These are phyloP conservation scores for Enteromius paludinosus DNA, from an alignment of 2,797 vertebrate species.

Conservation along the genomic window DNA sequence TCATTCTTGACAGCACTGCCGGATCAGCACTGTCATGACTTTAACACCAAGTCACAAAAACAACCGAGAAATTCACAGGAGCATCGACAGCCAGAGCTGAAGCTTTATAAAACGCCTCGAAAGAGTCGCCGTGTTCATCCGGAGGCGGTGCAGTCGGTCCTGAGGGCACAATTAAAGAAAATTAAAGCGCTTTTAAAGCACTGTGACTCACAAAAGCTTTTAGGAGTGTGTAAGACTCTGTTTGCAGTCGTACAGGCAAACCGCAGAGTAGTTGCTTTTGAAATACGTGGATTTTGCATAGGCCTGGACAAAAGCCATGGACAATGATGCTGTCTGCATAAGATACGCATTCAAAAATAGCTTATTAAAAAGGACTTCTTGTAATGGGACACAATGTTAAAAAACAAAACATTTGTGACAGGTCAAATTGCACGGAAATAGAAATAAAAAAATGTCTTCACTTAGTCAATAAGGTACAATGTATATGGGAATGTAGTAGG, in stretches of 20 bases:
- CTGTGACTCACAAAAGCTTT: neutral
- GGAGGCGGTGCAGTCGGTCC: neutral
- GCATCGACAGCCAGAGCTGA: neutral
- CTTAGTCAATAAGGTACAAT: neutral
- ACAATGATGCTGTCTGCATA: neutral
- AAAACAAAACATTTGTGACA: neutral
- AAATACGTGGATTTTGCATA: neutral
- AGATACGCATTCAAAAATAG: neutral
- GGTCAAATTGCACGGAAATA: neutral
- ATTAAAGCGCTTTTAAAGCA: slow-evolving; percentile 1
- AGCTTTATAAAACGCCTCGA: neutral
- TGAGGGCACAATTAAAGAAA: neutral
- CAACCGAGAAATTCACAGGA: neutral
- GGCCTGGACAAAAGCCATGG: neutral
- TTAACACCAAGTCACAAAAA: neutral
- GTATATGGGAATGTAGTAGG: neutral
- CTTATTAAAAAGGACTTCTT: neutral
- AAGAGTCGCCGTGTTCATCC: neutral
- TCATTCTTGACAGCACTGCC: neutral
- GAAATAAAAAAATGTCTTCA: neutral
- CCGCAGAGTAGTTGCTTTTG: neutral
- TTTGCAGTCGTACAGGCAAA: neutral
- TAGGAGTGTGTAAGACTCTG: neutral
- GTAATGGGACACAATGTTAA: neutral
- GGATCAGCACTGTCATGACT: neutral